A percentile compares a stretch with the other conserved stretches of the same genome.
These are phyloP conservation scores for Zeus faber DNA, from an alignment of 2,113 vertebrate species.

Conservation along the genomic window DNA sequence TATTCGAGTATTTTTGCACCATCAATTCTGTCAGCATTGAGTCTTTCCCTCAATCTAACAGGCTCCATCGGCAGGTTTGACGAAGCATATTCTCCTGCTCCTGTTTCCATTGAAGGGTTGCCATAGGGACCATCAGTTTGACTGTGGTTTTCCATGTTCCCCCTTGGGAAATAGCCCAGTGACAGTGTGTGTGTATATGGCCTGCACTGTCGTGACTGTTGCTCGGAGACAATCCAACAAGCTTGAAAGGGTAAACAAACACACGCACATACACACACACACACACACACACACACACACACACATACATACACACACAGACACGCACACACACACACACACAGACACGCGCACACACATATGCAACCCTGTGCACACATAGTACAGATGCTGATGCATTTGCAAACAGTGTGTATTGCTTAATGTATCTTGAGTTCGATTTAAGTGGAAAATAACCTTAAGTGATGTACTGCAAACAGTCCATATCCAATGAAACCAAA, in stretches of 20 bases:
- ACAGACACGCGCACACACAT: slow-evolving; percentile 49
- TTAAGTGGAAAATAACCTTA: no score
- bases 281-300: slow-evolving; percentile 41
- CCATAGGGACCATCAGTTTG: slow-evolving; percentile 58
- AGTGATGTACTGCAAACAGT: no score
- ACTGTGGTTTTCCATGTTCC: slow-evolving; percentile 48
- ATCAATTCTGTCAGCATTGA: no score
- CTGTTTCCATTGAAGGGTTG: slow-evolving; percentile 53
- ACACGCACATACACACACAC: slow-evolving; percentile 50
- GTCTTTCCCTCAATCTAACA: no score
- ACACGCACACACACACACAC: slow-evolving; percentile 42
- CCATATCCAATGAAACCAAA: no score
- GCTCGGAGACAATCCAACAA: slow-evolving; percentile 63
- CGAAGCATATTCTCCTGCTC: slow-evolving; percentile 32
- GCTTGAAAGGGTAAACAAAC: slow-evolving; percentile 52
- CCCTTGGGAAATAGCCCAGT: slow-evolving; percentile 47
- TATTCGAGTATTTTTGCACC: no score
- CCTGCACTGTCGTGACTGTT: slow-evolving; percentile 37
- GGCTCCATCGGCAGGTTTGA: slow-evolving; percentile 20
- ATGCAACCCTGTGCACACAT: slow-evolving; percentile 40
- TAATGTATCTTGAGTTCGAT: slow-evolving; percentile 10
- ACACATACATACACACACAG: slow-evolving; percentile 47
- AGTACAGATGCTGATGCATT: slow-evolving; percentile 29
- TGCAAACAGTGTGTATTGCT: slow-evolving; percentile 20
- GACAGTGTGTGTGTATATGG: slow-evolving; percentile 41